These are phyloP conservation scores for Himalopsyche kuldschensis DNA, from an alignment of 2,888 invertebrate species.

Conservation along the genomic window DNA sequence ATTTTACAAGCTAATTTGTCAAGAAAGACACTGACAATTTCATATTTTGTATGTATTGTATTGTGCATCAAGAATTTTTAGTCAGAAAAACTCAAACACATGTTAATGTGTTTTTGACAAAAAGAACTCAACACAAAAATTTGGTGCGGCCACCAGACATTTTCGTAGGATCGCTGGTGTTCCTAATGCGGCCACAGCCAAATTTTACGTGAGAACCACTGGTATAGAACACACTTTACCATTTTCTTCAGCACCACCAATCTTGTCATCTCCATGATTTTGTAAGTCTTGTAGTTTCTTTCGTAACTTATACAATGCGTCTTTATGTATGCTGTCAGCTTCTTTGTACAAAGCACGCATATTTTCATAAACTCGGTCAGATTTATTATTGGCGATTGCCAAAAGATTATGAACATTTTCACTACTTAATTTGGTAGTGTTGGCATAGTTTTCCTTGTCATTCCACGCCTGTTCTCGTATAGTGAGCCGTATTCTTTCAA, in stretches of 20 bases:
- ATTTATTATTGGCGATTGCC: slow-evolving; percentile 41
- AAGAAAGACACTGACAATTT: too few relatives aligned
- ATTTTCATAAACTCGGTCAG: slow-evolving; percentile 51
- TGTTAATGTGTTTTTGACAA: too few relatives aligned
- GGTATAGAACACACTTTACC: slow-evolving; percentile 47
- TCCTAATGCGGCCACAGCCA: too few relatives aligned
- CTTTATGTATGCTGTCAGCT: slow-evolving; percentile 54
- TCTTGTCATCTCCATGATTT: slow-evolving; percentile 67
- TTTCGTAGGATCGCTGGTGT: too few relatives aligned
- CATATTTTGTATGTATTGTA: too few relatives aligned
- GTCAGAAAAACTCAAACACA: too few relatives aligned
- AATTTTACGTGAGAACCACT: too few relatives aligned
- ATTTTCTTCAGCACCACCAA: slow-evolving; percentile 71
- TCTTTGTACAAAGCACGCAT: slow-evolving; percentile 54
- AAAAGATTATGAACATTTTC: slow-evolving; percentile 39
- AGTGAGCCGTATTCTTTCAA: slow-evolving; percentile 50
- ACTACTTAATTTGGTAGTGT: slow-evolving; percentile 41
- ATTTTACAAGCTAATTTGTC: too few relatives aligned
- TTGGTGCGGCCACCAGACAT: too few relatives aligned
- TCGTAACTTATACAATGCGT: slow-evolving; percentile 55
- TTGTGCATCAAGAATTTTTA: too few relatives aligned
- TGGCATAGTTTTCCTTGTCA: slow-evolving; percentile 47
- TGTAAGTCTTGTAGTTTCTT: slow-evolving; percentile 60
- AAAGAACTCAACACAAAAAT: too few relatives aligned
- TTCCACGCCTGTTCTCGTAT: slow-evolving; percentile 55